These are phyloP conservation scores for Nothobranchius kuhntae DNA, from an alignment of 2,113 vertebrate genomes.

Conservation along the genomic window DNA sequence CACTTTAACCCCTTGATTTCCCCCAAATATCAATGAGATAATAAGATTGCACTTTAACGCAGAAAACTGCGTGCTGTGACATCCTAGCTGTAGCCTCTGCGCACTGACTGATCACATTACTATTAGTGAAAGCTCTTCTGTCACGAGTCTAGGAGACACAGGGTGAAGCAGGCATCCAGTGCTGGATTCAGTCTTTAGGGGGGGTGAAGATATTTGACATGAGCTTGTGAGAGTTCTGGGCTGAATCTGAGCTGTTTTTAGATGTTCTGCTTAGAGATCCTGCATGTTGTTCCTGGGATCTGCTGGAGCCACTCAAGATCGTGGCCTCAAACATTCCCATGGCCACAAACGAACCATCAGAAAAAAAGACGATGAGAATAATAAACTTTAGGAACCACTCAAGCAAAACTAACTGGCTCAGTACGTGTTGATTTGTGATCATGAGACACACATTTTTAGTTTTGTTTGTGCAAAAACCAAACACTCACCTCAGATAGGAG, in stretches of 20 bases:
- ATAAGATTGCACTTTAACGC: slow-evolving; percentile 46
- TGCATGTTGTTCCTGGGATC: neutral
- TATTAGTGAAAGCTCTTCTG: slow-evolving; percentile 63
- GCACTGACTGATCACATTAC: slow-evolving; percentile 75
- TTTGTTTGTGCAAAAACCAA: too few species aligned
- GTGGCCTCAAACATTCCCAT: neutral
- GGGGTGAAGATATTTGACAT: slow-evolving; percentile 48
- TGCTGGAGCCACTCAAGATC: neutral
- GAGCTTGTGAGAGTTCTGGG: slow-evolving; percentile 20
- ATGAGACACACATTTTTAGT: too few species aligned
- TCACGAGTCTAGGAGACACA: slow-evolving; percentile 55
- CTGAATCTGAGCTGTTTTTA: neutral
- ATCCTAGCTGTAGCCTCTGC: slow-evolving; percentile 62
- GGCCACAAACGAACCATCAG: neutral
- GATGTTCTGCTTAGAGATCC: neutral
- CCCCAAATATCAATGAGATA: neutral
- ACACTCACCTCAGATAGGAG: too few species aligned
- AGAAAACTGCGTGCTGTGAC: slow-evolving; percentile 60
- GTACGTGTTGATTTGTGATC: too few species aligned
- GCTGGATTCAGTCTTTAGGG: slow-evolving; percentile 44
- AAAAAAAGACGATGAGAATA: too few species aligned
- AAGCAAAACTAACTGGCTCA: too few species aligned
- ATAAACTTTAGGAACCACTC: too few species aligned
- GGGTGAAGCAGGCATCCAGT: slow-evolving; percentile 51
- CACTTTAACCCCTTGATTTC: too few species aligned